Evolutionary conservation across 1,140 invertebrate species (phyloP).

Genomic region (Dendroctonus valens): DNA sequence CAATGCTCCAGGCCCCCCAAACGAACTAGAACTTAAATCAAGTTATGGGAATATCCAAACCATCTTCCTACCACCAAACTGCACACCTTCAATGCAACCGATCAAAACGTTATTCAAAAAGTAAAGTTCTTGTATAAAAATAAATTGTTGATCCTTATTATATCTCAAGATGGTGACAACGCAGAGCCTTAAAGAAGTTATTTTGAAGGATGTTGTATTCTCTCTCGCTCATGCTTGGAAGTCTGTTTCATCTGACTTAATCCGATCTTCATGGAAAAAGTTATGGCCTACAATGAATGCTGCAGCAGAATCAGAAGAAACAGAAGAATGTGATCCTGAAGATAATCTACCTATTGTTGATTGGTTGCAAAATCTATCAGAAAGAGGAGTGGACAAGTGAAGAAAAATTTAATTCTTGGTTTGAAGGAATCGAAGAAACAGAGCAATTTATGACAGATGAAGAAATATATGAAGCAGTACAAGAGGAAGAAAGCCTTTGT

Average conservation of each 20-base stretch:
- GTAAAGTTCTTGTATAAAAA: constrained; percentile 40
- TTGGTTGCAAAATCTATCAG: neutral
- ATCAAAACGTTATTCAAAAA: constrained; percentile 33
- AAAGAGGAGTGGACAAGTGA: neutral
- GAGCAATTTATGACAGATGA: neutral
- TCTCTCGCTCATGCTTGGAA: neutral
- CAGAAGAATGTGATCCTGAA: constrained; percentile 1
- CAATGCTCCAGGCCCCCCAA: constrained; percentile 36
- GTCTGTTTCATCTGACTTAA: too few relatives aligned
- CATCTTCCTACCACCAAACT: constrained; percentile 50
- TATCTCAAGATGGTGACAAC: neutral
- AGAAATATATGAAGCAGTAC: too few relatives aligned
- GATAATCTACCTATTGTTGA: neutral
- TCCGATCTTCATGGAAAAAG: constrained; percentile 4
- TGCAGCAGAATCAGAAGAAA: too few relatives aligned
- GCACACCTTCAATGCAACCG: constrained; percentile 45
- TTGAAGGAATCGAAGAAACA: neutral
- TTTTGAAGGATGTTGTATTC: constrained; percentile 31
- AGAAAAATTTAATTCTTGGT: neutral
- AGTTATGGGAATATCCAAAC: constrained; percentile 37
- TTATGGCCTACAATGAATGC: neutral
- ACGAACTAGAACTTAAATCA: neutral
- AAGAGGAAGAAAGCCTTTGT: too few relatives aligned
- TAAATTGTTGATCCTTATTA: constrained; percentile 15
- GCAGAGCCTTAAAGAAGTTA: constrained; percentile 10